Evolutionary conservation across 1,140 invertebrate species (phyloP).

Genomic region (Heliconius congener): DNA sequence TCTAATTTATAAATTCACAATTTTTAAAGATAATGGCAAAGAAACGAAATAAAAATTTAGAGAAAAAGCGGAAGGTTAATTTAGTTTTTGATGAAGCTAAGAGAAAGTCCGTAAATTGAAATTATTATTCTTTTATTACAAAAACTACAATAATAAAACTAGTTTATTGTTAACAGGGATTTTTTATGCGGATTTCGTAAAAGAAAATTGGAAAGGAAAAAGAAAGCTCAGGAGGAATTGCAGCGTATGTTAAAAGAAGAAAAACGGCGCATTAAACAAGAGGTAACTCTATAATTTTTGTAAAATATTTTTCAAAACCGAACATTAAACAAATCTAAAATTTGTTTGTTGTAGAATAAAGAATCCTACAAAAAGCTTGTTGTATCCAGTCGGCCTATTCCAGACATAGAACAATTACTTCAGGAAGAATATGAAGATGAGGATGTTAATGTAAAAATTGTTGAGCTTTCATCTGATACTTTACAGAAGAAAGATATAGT

Average conservation of each 20-base stretch:
- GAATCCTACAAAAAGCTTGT: slow-evolving; percentile 85
- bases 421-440: slow-evolving; percentile 86
- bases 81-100: slow-evolving; percentile 79
- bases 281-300: slow-evolving; percentile 75
- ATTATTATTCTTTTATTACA: background rate
- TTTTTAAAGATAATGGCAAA: slow-evolving; percentile 54
- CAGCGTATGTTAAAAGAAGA: slow-evolving; percentile 87
- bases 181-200: slow-evolving; percentile 90
- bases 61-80: slow-evolving; percentile 69
- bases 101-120: slow-evolving; percentile 60
- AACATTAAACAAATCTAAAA: background rate
- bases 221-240: slow-evolving; percentile 86
- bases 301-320: background rate
- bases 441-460: slow-evolving; percentile 88
- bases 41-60: slow-evolving; percentile 63
- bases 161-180: slow-evolving; percentile 74
- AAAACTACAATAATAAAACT: slow-evolving; percentile 14
- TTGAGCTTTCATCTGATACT: slow-evolving; percentile 85
- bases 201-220: slow-evolving; percentile 87
- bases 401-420: slow-evolving; percentile 85
- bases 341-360: slow-evolving; percentile 80
- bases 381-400: slow-evolving; percentile 84
- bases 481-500: slow-evolving; percentile 85
- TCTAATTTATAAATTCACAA: background rate
- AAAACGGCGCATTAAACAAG: slow-evolving; percentile 86